Evolutionary conservation across 2,113 vertebrate genomes (phyloP).

Genomic region (Myotis davidii): DNA sequence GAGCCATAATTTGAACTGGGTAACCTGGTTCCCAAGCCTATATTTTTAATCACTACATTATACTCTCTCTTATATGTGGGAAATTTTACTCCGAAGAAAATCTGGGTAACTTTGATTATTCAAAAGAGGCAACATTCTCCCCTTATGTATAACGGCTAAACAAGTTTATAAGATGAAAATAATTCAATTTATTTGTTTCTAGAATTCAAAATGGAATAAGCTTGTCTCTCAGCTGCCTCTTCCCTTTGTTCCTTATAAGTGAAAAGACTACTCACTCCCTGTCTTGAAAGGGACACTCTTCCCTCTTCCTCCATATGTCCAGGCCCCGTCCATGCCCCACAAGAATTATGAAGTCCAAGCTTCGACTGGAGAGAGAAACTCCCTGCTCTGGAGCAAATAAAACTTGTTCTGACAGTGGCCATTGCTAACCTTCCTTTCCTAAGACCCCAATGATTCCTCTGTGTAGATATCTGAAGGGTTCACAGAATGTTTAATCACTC

Average conservation of each 20-base stretch:
- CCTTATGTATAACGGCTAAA: background rate
- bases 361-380: background rate
- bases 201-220: background rate
- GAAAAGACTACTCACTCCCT: background rate
- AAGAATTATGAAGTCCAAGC: background rate
- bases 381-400: background rate
- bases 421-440: background rate
- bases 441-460: background rate
- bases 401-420: background rate
- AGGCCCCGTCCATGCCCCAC: accelerated
- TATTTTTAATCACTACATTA: background rate
- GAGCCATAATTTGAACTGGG: background rate
- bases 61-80: background rate
- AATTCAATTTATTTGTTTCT: slow-evolving; percentile 21
- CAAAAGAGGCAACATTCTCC: background rate
- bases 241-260: background rate
- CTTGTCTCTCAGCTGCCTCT: background rate
- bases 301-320: background rate
- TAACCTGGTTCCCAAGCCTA: background rate
- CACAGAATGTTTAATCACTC: background rate
- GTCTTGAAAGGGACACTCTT: background rate
- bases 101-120: slow-evolving; percentile 22
- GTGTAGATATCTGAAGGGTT: background rate
- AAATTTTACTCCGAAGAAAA: background rate
- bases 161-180: slow-evolving; percentile 8